Base-by-base conservation (phyloP, 2,888 invertebrate genomes). In the Eucera pruinosa region DNA sequence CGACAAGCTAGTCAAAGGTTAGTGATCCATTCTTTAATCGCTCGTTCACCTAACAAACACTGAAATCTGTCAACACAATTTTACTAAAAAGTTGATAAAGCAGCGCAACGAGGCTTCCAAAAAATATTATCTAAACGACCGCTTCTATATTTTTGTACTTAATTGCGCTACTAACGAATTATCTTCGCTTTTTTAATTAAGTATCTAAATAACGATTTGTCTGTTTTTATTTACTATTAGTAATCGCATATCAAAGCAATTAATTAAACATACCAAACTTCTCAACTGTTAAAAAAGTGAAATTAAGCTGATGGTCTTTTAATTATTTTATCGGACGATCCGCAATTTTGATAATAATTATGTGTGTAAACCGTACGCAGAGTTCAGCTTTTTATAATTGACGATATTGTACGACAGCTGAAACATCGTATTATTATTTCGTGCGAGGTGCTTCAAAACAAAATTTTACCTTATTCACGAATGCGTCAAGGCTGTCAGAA, bases 1-100 rank as follows among this genome's bases (percentile, higher is more conserved):
- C 91, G 94, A 65, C 93, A 94, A 83, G 93, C 93, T 36, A 93
- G 92, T 80, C 94, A 94, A 87, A 93, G 94, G 94, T 94, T 85
- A 91, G 93, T 90, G 48, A 67, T 33, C 48, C 4, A 20, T 47
- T 47, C 18, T 58, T 27, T 2, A 27, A 36, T 7, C 15, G 2
- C 48, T 2, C 11, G 13, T 48, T 33, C 11, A 18, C 23, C 3
- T 39, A 11, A 9, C 2, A 25, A 27, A 50, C 0, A 11, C 15
- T 60, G 20, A 27, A 20, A 43, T 20, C 20, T 36, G n/a, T 36
- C 5, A 36, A 15, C n/a, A 9, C 23, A 57, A 47, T 47, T 33
- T 13, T n/a, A 5, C 33, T 15, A 5, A n/a, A 33, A 2, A 30
- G 30, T 30, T 30, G n/a, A n/a, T n/a, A n/a, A n/a, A n/a, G n/a